These are phyloP conservation scores for Tachina lurida DNA, from an alignment of 2,888 invertebrate genomes.

Conservation along the genomic window DNA sequence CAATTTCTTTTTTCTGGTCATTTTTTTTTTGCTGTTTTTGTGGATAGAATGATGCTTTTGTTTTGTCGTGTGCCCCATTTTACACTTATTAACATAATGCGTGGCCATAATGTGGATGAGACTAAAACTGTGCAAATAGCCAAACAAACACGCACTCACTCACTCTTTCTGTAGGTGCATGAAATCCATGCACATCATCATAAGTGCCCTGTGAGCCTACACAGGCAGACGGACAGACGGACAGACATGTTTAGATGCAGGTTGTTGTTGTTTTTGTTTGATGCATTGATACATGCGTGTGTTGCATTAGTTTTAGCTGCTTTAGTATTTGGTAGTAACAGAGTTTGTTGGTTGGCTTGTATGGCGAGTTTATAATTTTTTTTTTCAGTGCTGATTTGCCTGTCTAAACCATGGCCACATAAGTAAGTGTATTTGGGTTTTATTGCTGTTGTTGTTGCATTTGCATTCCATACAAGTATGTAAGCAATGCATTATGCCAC, in stretches of 20 bases:
- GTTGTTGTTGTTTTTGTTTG: too few relatives aligned
- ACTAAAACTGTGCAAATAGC: conserved; percentile 35
- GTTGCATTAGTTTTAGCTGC: conserved; percentile 6
- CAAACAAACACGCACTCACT: not conserved
- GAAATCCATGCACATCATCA: not conserved
- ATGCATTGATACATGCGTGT: conserved; percentile 13
- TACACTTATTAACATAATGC: conserved; percentile 73
- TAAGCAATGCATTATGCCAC: conserved; percentile 57
- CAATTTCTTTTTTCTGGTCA: conserved; percentile 10
- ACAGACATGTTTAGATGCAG: not conserved
- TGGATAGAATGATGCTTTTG: conserved; percentile 41
- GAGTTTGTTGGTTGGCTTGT: conserved; percentile 46
- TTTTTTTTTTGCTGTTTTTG: conserved; percentile 23
- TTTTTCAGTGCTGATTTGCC: conserved; percentile 54
- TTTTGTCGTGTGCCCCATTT: conserved; percentile 69
- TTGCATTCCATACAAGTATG: conserved; percentile 42
- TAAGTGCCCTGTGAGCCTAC: conserved; percentile 3
- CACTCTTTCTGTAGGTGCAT: not conserved
- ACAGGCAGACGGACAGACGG: not conserved
- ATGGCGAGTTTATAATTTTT: not conserved
- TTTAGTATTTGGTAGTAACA: conserved; percentile 11
- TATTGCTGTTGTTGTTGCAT: conserved; percentile 32
- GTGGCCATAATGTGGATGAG: conserved; percentile 69
- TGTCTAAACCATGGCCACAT: conserved; percentile 68
- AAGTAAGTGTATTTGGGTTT: conserved; percentile 58